Evolutionary conservation across 2,888 invertebrate genomes (phyloP).

Genomic region (Pediacus dermestoides): DNA sequence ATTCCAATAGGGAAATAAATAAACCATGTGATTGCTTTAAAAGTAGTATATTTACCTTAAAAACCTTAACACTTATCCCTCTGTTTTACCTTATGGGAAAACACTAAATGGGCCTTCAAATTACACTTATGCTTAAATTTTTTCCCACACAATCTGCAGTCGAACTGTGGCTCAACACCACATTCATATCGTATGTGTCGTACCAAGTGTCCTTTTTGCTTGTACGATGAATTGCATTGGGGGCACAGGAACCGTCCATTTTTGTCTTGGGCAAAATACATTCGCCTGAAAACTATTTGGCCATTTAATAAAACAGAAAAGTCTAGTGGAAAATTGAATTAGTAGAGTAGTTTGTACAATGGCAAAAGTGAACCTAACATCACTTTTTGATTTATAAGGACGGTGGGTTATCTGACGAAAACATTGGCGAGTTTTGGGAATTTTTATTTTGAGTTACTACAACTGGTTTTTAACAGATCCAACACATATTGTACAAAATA

Average conservation of each 20-base stretch:
- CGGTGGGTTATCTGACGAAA: no score
- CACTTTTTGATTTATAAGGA: no score
- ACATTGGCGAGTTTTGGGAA: no score
- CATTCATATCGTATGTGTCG: constrained; percentile 43
- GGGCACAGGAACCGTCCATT: constrained; percentile 37
- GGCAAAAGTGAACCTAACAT: no score
- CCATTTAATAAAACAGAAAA: background rate
- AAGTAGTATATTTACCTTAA: no score
- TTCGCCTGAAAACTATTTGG: constrained; percentile 32
- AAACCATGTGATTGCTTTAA: no score
- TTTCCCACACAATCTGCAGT: constrained; percentile 50
- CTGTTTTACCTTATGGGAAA: constrained; percentile 41
- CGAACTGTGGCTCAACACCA: constrained; percentile 48
- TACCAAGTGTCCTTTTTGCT: constrained; percentile 38
- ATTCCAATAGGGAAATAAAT: no score
- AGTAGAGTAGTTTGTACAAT: no score
- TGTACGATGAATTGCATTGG: constrained; percentile 36
- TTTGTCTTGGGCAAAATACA: constrained; percentile 35
- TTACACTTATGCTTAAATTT: constrained; percentile 52
- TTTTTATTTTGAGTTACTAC: no score
- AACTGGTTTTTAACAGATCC: no score
- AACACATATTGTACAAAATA: no score
- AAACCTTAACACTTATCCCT: no score
- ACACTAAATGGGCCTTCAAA: constrained; percentile 47
- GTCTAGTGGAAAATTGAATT: background rate